Base-by-base conservation (phyloP, 2,113 vertebrate genomes). In the Cairina moschata region DNA sequence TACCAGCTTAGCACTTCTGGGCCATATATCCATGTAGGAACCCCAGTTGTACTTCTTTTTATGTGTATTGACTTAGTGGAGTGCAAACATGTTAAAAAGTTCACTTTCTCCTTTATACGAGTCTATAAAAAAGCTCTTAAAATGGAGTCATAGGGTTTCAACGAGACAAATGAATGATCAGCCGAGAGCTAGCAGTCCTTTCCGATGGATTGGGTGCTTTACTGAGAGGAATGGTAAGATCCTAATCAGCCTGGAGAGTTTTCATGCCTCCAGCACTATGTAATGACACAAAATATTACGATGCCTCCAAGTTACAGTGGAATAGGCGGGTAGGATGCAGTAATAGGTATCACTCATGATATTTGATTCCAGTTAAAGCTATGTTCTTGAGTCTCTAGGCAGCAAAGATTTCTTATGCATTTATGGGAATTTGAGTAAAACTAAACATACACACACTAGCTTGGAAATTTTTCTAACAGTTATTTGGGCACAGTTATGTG, bases 51-150 rank as follows among this genome's bases (percentile, higher is more conserved):
- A 93, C 87, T 97, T 95, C 94, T 96, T 97, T 98, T 97, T 97
- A 98, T 95, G 88, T 83, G 40, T 97, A 95, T 98, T 98, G 97
- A 98, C 98, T 97, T 97, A 98, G 97, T 81, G 82, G 93, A 97
- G 97, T 97, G 97, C 97, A 98, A 98, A 98, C 97, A 98, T 94
- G 97, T 97, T 97, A 97, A 97, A 93, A 98, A 97, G 96, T 98
- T 98, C 98, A 97, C 98, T 98, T 97, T 98, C 97, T 97, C 97
- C 94, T 98, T 98, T 98, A 98, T 97, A 97, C 22, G 96, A 98
- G 98, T 98, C 98, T 98, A 98, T 98, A 98, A 98, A 98, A 98
- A 96, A 83, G 93, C 97, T 98, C 98, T 98, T 98, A 98, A 98
- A 98, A 71, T 1, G 95, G 98, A 98, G 96, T 97, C 98, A 91